Evolutionary conservation across 1,140 invertebrate genomes (phyloP).

Genomic region (Drosophila novamexicana): DNA sequence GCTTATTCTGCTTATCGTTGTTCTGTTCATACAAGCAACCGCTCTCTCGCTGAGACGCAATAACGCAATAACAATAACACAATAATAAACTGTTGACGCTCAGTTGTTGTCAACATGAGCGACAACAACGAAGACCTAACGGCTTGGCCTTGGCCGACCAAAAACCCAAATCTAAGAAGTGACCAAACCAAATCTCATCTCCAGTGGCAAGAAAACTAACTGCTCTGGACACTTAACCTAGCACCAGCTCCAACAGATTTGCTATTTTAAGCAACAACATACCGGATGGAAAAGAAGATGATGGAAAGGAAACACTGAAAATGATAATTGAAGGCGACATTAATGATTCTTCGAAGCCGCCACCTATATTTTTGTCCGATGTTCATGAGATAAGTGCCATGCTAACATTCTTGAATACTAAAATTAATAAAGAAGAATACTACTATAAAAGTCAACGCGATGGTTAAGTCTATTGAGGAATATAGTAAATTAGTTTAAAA

Average conservation of each 20-base stretch:
- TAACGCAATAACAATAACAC: background rate
- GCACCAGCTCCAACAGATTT: background rate
- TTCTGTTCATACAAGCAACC: background rate
- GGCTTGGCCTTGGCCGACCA: too few species aligned
- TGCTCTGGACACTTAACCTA: background rate
- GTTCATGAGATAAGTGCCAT: background rate
- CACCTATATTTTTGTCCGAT: background rate
- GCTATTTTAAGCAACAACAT: background rate
- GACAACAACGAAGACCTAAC: background rate
- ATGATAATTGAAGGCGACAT: too few species aligned
- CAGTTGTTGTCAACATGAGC: background rate
- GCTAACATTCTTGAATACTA: background rate
- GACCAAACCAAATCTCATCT: too few species aligned
- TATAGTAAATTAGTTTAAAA: slow-evolving; percentile 23
- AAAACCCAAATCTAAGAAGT: too few species aligned
- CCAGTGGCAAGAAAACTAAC: too few species aligned
- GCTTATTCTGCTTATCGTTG: background rate
- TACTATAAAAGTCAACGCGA: slow-evolving; percentile 30
- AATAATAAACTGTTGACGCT: background rate
- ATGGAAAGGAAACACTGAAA: background rate
- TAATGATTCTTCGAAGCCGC: too few species aligned
- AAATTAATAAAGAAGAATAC: background rate
- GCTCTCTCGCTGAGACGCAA: too few species aligned
- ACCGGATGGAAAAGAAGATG: background rate
- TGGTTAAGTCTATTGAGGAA: slow-evolving; percentile 22